phyloP scores from a whole-genome alignment of 2,113 vertebrate genomes.

The Peucedramus taeniatus region DNA sequence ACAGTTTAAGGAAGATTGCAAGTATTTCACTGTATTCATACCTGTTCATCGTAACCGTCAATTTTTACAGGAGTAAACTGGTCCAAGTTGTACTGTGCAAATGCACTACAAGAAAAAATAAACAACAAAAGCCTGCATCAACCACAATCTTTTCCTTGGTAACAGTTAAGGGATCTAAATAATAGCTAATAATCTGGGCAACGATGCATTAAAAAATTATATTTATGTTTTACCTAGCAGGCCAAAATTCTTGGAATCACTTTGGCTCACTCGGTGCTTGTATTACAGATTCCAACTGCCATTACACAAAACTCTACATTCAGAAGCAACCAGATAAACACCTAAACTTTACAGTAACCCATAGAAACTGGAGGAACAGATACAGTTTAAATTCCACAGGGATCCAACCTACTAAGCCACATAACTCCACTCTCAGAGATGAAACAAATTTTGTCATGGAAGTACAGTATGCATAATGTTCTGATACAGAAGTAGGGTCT shows the following conservation, averaged over 20 bases:
- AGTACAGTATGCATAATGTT: background rate
- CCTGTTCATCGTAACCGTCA: slow-evolving; percentile 93
- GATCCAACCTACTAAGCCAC: background rate
- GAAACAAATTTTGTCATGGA: background rate
- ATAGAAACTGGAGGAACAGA: background rate
- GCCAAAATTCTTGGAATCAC: background rate
- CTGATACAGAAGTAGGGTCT: background rate
- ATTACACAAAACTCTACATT: background rate
- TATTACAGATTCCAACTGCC: background rate
- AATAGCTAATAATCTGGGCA: background rate
- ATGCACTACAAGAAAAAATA: slow-evolving; percentile 78
- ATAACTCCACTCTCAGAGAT: background rate
- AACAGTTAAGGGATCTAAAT: background rate
- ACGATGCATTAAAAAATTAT: background rate
- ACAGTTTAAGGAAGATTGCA: background rate
- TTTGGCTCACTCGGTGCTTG: background rate
- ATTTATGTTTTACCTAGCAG: background rate
- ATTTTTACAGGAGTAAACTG: slow-evolving; percentile 96
- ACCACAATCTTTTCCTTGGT: background rate
- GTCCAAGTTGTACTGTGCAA: slow-evolving; percentile 98
- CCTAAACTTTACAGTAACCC: background rate
- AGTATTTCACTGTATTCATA: slow-evolving; percentile 55
- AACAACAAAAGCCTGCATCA: background rate
- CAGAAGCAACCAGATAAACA: background rate
- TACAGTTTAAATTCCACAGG: background rate